Evolutionary conservation across 2,888 invertebrate species (phyloP).

Genomic region (Hirudinaria manillensis): DNA sequence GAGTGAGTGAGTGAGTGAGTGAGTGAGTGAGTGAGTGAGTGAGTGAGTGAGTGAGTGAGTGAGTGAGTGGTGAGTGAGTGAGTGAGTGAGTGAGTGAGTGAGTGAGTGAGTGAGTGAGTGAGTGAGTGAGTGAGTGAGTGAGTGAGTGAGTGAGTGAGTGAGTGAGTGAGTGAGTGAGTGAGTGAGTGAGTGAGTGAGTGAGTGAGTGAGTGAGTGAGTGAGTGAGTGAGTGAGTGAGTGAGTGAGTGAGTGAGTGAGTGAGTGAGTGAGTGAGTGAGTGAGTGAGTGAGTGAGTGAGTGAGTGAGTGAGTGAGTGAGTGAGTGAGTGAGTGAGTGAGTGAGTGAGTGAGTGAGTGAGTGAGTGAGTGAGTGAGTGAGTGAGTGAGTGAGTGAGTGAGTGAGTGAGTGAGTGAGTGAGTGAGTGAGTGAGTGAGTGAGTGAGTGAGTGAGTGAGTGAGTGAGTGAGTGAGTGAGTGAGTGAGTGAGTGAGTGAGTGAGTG

Average conservation of each 20-base stretch:
- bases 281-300: too few species aligned
- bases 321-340: too few species aligned
- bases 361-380: not conserved
- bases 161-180: conserved; percentile 10
- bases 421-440: conserved; percentile 1
- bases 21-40: not conserved
- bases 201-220: not conserved
- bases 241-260: too few species aligned
- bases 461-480: conserved; percentile 11
- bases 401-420: not conserved
- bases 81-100: conserved; percentile 7
- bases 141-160: conserved; percentile 8
- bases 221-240: too few species aligned
- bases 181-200: not conserved
- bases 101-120: conserved; percentile 7
- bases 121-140: conserved; percentile 11
- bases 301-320: too few species aligned
- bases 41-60: not conserved
- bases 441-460: conserved; percentile 4
- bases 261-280: too few species aligned
- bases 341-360: not conserved
- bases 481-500: conserved; percentile 8
- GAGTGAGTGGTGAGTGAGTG: not conserved
- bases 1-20: not conserved
- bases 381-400: not conserved